phyloP scores from a whole-genome alignment of 2,888 invertebrate genomes.

The Callyntrura sp. region DNA sequence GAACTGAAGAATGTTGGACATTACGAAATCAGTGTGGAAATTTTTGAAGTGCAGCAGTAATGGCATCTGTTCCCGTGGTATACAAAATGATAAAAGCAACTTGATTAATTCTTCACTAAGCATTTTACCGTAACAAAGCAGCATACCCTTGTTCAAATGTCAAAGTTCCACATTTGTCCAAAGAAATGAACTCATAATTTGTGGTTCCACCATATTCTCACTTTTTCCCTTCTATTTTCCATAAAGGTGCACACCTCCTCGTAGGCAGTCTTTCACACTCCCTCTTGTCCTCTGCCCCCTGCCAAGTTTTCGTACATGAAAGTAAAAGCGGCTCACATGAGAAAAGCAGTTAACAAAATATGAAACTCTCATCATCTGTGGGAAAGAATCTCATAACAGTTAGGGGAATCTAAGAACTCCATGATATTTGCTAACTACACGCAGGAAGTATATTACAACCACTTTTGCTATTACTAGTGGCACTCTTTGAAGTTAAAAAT shows the following conservation, averaged over 20 bases:
- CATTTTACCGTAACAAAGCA: constrained; percentile 25
- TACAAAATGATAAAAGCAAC: constrained; percentile 3
- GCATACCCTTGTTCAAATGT: not conserved
- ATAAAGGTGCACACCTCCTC: not conserved
- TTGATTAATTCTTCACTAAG: constrained; percentile 31
- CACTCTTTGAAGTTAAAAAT: no score
- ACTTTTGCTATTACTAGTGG: no score
- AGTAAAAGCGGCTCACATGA: not conserved
- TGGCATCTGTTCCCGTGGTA: not conserved
- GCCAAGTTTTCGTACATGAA: not conserved
- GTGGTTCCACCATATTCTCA: constrained; percentile 8
- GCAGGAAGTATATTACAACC: no score
- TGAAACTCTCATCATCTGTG: no score
- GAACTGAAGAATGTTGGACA: not conserved
- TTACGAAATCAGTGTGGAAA: not conserved
- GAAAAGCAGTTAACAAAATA: no score
- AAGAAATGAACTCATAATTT: constrained; percentile 27
- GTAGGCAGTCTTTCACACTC: not conserved
- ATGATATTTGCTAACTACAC: no score
- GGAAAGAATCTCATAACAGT: no score
- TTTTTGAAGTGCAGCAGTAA: not conserved
- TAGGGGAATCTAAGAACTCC: no score
- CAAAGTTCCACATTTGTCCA: constrained; percentile 37
- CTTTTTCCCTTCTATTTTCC: not conserved
- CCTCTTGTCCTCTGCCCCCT: not conserved